Percentiles rank a stretch among this genome's conserved stretches.
Conservation (phyloP, 2,797 vertebrate species). For the Lerista edwardsae region DNA sequence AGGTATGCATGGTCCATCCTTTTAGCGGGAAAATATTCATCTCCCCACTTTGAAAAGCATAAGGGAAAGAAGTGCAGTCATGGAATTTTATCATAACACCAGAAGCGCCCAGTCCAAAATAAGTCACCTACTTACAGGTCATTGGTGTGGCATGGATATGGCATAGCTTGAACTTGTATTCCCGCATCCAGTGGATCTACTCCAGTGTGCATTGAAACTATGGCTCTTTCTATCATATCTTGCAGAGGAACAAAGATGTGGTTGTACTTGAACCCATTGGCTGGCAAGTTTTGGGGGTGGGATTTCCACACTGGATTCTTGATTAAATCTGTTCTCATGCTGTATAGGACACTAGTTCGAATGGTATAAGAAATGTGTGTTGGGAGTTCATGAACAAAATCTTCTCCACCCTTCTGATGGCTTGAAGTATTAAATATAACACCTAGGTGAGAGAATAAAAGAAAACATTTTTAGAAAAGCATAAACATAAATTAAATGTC, state of each 20-base stretch:
- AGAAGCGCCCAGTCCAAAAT: not conserved
- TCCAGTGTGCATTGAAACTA: slow-evolving; percentile 70
- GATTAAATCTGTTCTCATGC: slow-evolving; percentile 74
- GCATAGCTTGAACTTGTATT: slow-evolving; percentile 73
- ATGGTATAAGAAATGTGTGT: slow-evolving; percentile 73
- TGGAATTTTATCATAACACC: not conserved
- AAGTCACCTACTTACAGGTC: slow-evolving; percentile 73
- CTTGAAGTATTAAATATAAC: slow-evolving; percentile 65
- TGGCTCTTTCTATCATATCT: slow-evolving; percentile 79
- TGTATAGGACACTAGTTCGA: slow-evolving; percentile 73
- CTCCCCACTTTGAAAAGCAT: not conserved
- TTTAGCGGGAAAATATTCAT: not conserved
- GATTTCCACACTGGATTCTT: slow-evolving; percentile 76
- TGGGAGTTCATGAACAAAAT: slow-evolving; percentile 41
- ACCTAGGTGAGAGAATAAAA: slow-evolving; percentile 57
- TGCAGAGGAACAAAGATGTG: slow-evolving; percentile 77
- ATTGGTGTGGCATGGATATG: slow-evolving; percentile 77
- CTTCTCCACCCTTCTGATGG: not conserved
- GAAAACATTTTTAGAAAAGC: not conserved
- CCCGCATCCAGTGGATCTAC: slow-evolving; percentile 47
- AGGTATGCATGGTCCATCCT: too few relatives aligned
- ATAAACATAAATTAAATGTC: not conserved
- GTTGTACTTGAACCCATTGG: slow-evolving; percentile 75
- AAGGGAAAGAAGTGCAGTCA: not conserved
- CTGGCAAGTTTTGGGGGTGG: slow-evolving; percentile 74